Conservation (phyloP, 2,888 invertebrate species). For the Eupithecia abbreviata region DNA sequence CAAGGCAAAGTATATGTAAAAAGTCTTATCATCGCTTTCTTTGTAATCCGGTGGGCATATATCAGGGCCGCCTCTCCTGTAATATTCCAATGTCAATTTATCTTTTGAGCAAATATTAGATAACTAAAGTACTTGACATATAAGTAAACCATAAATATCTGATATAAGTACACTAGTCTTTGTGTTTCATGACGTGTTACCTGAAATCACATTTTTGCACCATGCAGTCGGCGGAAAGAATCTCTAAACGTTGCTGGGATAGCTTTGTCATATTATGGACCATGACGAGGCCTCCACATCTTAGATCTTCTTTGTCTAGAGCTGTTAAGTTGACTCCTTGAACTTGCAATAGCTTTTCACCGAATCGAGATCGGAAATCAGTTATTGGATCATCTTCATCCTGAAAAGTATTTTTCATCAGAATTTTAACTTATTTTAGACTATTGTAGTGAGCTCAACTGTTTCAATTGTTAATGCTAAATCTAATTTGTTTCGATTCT, state of each 20-base stretch:
- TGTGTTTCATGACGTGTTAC: constrained; percentile 50
- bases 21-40: constrained; percentile 89
- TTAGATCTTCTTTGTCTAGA: constrained; percentile 88
- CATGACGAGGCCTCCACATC: constrained; percentile 89
- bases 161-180: constrained; percentile 39
- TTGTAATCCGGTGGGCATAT: constrained; percentile 92
- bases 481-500: too few relatives aligned
- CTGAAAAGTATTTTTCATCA: constrained; percentile 53
- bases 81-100: constrained; percentile 69
- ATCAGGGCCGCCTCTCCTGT: constrained; percentile 88
- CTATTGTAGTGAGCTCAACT: too few relatives aligned
- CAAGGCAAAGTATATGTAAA: constrained; percentile 92
- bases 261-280: constrained; percentile 86
- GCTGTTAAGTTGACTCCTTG: constrained; percentile 89
- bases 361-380: constrained; percentile 89
- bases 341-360: constrained; percentile 84
- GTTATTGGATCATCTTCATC: constrained; percentile 90
- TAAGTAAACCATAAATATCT: constrained; percentile 55
- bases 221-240: constrained; percentile 88
- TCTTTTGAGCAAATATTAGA: constrained; percentile 57
- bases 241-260: constrained; percentile 82
- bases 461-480: too few relatives aligned
- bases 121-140: constrained; percentile 56
- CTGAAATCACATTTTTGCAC: constrained; percentile 90
- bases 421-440: not conserved